Base-by-base conservation (phyloP, 1,140 invertebrate species). In the Mesaphorura yosii region DNA sequence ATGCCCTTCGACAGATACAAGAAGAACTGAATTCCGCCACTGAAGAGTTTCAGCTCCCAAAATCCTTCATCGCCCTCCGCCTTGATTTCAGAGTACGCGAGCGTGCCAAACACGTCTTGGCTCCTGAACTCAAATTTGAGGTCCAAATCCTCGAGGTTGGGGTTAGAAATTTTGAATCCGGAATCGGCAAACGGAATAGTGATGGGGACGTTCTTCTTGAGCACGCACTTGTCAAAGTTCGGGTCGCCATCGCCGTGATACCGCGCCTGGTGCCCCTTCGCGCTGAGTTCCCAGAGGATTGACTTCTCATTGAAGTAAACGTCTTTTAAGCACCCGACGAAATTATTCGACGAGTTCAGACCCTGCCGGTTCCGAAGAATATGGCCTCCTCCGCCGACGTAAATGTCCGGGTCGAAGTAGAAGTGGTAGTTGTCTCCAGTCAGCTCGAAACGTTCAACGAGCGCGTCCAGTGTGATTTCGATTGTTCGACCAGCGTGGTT, bases 291-390 rank as follows among this genome's bases (percentile, higher is more conserved):
- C 65, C 90, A 90, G 39, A 94, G 73, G 50, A 94, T 86, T 1
- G 87, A 90, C 17, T 88, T 79, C 61, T 89, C 86, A 67, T 93
- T 92, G 66, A 88, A 89, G 67, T 90, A 93, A 20, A 92, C 86
- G 68, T 90, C 89, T 64, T 90, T 88, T 1, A 94, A 66, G 59
- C 84, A 88, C 14, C 89, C 89, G 64, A 82, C 82, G 64, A 80
- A 80, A 59, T 74, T 78, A 54, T 76, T 73, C 25, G 69, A 69
- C 2, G 74, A 74, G 27, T 67, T 65, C 55, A 77, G 60, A 68
- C 66, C 66, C 58, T 64, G 61, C 51, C 65, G 65, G 66, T 87
- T 86, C 19, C 59, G 74, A 22, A 84, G 67, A 61, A 84, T 82
- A 2, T 85, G 81, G 14, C 85, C 85, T 31, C 60, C 60, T 17